Evolutionary conservation across 2,888 invertebrate genomes (phyloP).

Genomic region (Aphidoletes aphidimyza): DNA sequence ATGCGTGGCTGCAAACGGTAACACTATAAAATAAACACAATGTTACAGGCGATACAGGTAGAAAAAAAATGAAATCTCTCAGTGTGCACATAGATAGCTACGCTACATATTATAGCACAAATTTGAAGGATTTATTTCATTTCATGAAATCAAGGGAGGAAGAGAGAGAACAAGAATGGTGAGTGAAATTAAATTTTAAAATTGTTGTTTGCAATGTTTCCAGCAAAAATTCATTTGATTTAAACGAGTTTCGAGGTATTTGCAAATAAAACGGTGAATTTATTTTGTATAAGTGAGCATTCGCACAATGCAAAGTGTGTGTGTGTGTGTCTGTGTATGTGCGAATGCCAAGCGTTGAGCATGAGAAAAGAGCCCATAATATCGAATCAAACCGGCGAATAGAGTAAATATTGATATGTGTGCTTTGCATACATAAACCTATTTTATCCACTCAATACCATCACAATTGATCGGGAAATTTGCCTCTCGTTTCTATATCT

Average conservation of each 20-base stretch:
- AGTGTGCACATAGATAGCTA: too few species aligned
- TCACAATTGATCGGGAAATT: neutral
- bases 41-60: too few species aligned
- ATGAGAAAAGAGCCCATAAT: neutral
- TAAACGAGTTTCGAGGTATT: conserved; percentile 25
- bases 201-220: conserved; percentile 12
- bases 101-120: too few species aligned
- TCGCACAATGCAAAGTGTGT: neutral
- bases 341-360: neutral
- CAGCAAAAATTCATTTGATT: neutral
- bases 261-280: neutral
- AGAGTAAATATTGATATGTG: conserved; percentile 36
- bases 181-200: conserved; percentile 6
- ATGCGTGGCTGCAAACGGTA: neutral
- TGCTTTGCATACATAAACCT: conserved; percentile 39
- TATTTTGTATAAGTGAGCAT: conserved; percentile 17
- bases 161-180: neutral
- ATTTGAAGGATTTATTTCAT: neutral
- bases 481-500: too few species aligned
- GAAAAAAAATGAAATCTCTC: too few species aligned
- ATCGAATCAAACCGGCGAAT: conserved; percentile 27
- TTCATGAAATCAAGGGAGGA: neutral
- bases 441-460: neutral
- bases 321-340: neutral
- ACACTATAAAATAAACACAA: neutral